phyloP scores from a whole-genome alignment of 2,888 invertebrate genomes.

The Poecilobothrus nobilitatus region DNA sequence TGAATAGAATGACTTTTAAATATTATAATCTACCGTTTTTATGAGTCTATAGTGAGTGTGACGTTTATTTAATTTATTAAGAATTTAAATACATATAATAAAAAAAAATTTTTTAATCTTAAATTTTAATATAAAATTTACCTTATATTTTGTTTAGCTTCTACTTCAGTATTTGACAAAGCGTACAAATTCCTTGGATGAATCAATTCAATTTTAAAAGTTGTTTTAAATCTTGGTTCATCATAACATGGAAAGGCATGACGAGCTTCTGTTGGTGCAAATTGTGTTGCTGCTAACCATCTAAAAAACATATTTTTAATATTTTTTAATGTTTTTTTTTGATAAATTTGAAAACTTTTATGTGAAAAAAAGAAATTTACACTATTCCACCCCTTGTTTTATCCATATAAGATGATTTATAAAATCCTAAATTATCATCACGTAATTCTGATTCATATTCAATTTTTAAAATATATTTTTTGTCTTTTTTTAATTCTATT shows the following conservation, averaged over 20 bases:
- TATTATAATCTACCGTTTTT: no score
- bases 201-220: constrained; percentile 52
- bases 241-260: constrained; percentile 65
- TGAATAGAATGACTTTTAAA: no score
- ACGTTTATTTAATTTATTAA: no score
- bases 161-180: constrained; percentile 26
- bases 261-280: constrained; percentile 54
- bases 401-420: constrained; percentile 47
- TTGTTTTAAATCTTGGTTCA: constrained; percentile 57
- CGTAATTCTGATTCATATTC: constrained; percentile 49
- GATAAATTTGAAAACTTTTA: not conserved
- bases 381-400: not conserved
- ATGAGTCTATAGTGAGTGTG: no score
- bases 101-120: no score
- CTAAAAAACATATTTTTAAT: constrained; percentile 18
- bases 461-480: constrained; percentile 46
- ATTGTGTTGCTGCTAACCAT: constrained; percentile 51
- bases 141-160: not conserved
- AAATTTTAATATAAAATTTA: not conserved
- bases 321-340: not conserved
- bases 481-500: not conserved
- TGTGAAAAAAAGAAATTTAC: not conserved
- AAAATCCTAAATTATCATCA: constrained; percentile 54
- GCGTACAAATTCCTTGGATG: constrained; percentile 38
- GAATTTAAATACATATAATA: no score